phyloP scores from a whole-genome alignment of 2,113 vertebrate genomes.

The Phoxinus phoxinus region DNA sequence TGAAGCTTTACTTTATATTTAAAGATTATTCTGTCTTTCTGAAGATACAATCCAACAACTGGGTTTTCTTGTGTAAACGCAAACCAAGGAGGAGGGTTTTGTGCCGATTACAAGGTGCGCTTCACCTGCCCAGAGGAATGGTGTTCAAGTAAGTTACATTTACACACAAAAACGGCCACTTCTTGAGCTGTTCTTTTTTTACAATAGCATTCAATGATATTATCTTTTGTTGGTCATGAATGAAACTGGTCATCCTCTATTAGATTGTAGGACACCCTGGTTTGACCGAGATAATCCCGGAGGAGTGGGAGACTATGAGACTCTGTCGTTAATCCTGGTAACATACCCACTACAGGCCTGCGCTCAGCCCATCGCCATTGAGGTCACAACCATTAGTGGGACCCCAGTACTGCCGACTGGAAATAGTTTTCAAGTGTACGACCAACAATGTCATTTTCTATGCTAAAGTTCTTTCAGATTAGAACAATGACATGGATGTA shows the following conservation, averaged over 20 bases:
- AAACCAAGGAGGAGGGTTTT: constrained; percentile 43
- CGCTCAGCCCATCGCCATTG: constrained; percentile 60
- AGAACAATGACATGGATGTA: too few relatives aligned
- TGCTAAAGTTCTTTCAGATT: too few relatives aligned
- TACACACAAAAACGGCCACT: too few relatives aligned
- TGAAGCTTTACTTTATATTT: too few relatives aligned
- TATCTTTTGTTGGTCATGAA: too few relatives aligned
- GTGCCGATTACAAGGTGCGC: constrained; percentile 35
- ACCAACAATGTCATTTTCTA: too few relatives aligned
- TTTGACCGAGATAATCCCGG: constrained; percentile 63
- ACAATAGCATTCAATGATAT: too few relatives aligned
- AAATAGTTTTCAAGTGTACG: constrained; percentile 58
- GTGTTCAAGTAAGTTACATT: constrained; percentile 16
- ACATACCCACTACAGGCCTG: constrained; percentile 54
- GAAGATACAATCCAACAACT: constrained; percentile 61
- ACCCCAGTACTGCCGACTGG: constrained; percentile 54
- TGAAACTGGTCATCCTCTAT: background rate
- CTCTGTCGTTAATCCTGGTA: background rate
- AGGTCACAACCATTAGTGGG: constrained; percentile 58
- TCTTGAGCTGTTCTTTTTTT: too few relatives aligned
- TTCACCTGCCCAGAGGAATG: constrained; percentile 38
- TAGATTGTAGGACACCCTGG: constrained; percentile 67
- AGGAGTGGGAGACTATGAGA: constrained; percentile 55
- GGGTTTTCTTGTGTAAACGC: constrained; percentile 66
- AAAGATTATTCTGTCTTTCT: background rate